These are phyloP conservation scores for Eleutherodactylus coqui DNA, from an alignment of 2,797 vertebrate genomes.

Conservation along the genomic window DNA sequence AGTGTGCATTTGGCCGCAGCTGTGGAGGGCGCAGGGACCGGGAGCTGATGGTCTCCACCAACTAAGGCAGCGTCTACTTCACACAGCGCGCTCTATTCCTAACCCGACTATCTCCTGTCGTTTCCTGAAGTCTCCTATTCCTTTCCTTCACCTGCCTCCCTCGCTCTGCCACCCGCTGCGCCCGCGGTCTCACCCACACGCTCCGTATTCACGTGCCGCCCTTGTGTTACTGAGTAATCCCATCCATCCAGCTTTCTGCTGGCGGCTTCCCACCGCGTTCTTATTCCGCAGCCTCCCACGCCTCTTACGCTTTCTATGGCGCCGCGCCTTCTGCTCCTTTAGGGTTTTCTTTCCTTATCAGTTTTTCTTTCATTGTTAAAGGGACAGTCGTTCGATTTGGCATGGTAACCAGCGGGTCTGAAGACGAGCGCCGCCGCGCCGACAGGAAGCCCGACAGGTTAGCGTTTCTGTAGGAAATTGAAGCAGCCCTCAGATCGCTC, in stretches of 20 bases:
- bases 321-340: constrained; percentile 42
- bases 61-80: too few species aligned
- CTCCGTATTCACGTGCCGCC: constrained; percentile 1
- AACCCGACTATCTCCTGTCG: neutral
- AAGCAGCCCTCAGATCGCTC: too few species aligned
- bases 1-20: too few species aligned
- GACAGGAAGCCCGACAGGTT: too few species aligned
- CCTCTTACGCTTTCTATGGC: constrained; percentile 12
- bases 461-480: too few species aligned
- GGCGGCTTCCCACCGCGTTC: constrained; percentile 23
- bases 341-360: neutral
- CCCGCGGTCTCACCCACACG: constrained; percentile 10
- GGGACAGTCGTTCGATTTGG: too few species aligned
- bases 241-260: neutral
- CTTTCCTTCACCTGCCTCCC: constrained; percentile 6
- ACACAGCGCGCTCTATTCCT: neutral
- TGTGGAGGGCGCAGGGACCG: too few species aligned
- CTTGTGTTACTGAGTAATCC: constrained; percentile 30
- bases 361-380: too few species aligned
- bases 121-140: constrained; percentile 6
- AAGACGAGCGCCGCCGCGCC: too few species aligned
- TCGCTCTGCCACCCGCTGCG: neutral
- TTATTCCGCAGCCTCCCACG: constrained; percentile 38
- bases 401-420: too few species aligned
- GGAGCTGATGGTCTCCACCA: too few species aligned